phyloP scores from a whole-genome alignment of 2,113 vertebrate genomes.

The Phalacrocorax carbo region DNA sequence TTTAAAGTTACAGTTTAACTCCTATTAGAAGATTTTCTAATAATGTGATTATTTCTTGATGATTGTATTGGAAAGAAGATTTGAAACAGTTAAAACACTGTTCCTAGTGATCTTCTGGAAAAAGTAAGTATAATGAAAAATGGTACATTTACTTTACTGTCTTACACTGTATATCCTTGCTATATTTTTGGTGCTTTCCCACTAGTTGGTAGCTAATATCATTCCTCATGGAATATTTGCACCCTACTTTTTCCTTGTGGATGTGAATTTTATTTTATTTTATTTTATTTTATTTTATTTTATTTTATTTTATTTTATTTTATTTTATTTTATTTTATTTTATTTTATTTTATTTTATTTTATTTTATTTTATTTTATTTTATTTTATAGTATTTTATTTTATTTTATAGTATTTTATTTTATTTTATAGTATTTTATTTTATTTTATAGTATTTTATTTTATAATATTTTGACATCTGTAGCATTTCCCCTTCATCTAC shows the following conservation, averaged over 20 bases:
- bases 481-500: constrained; percentile 3
- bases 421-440: background rate
- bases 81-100: background rate
- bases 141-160: background rate
- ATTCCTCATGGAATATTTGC: background rate
- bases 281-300: background rate
- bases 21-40: background rate
- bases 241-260: background rate
- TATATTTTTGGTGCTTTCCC: background rate
- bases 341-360: background rate
- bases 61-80: background rate
- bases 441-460: background rate
- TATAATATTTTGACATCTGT: background rate
- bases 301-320: background rate
- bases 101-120: background rate
- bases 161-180: background rate
- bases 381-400: background rate
- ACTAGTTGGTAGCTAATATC: background rate
- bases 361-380: background rate
- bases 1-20: background rate
- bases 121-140: background rate
- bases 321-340: background rate
- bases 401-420: background rate
- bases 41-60: constrained; percentile 7
- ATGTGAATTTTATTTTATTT: background rate